These are phyloP conservation scores for Podargus strigoides DNA, from an alignment of 2,797 vertebrate genomes.

Conservation along the genomic window DNA sequence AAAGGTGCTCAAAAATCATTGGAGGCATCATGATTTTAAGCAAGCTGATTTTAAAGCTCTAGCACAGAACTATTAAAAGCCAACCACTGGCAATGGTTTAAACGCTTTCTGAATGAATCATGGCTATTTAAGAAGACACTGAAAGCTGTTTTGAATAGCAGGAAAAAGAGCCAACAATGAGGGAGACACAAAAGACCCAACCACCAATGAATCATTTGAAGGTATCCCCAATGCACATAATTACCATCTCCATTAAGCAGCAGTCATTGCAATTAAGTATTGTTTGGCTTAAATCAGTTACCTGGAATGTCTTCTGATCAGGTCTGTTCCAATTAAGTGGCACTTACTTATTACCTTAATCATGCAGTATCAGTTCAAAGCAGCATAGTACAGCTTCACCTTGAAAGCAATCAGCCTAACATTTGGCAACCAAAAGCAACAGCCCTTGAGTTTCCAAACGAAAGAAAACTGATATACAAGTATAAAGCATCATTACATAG, in stretches of 20 bases:
- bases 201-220: conserved; percentile 58
- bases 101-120: conserved; percentile 4
- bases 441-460: not conserved
- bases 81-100: not conserved
- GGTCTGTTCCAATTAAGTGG: conserved; percentile 54
- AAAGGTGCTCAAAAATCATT: not conserved
- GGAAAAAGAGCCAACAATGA: conserved; percentile 33
- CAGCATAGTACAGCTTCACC: conserved; percentile 52
- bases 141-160: conserved; percentile 6
- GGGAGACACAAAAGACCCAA: conserved; percentile 30
- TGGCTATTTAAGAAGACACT: conserved; percentile 15
- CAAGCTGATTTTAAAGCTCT: conserved; percentile 3
- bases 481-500: not conserved
- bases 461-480: not conserved
- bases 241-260: conserved; percentile 58
- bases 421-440: conserved; percentile 41
- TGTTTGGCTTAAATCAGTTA: conserved; percentile 64
- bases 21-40: not conserved
- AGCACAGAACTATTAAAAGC: not conserved
- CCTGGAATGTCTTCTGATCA: conserved; percentile 66
- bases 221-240: conserved; percentile 50
- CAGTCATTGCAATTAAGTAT: conserved; percentile 61
- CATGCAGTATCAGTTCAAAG: conserved; percentile 59
- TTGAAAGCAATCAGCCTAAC: conserved; percentile 53
- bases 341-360: conserved; percentile 59